phyloP scores from a whole-genome alignment of 2,797 vertebrate species.

The Carcharodon carcharias region DNA sequence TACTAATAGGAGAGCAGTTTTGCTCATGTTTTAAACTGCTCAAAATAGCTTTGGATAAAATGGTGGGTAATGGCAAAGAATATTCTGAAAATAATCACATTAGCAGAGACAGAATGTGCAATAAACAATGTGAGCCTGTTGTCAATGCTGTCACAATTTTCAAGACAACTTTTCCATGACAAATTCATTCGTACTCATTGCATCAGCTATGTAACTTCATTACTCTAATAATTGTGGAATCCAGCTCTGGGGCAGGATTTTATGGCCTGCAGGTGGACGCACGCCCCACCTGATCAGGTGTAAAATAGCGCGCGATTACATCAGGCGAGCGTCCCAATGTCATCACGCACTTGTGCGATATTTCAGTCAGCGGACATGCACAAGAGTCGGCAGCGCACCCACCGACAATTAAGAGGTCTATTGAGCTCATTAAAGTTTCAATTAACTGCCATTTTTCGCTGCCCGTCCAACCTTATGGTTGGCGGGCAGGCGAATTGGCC shows the following conservation, averaged over 20 bases:
- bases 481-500: too few species aligned
- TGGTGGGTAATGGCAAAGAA: neutral
- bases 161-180: neutral
- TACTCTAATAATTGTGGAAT: neutral
- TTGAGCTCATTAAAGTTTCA: too few species aligned
- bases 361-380: too few species aligned
- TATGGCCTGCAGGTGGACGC: too few species aligned
- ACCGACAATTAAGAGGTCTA: too few species aligned
- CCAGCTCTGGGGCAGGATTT: neutral
- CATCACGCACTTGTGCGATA: too few species aligned
- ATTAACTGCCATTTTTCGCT: too few species aligned
- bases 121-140: neutral
- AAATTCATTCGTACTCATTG: neutral
- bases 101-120: neutral
- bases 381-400: too few species aligned
- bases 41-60: neutral
- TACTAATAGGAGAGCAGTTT: neutral
- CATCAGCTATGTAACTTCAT: neutral
- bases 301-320: too few species aligned
- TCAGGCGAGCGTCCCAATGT: too few species aligned
- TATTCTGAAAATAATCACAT: neutral
- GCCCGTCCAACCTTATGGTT: too few species aligned
- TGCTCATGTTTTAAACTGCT: neutral
- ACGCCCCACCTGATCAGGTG: too few species aligned
- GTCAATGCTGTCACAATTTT: neutral